Evolutionary conservation across 2,113 vertebrate species (phyloP).

Genomic region (Hiodon tergisus): DNA sequence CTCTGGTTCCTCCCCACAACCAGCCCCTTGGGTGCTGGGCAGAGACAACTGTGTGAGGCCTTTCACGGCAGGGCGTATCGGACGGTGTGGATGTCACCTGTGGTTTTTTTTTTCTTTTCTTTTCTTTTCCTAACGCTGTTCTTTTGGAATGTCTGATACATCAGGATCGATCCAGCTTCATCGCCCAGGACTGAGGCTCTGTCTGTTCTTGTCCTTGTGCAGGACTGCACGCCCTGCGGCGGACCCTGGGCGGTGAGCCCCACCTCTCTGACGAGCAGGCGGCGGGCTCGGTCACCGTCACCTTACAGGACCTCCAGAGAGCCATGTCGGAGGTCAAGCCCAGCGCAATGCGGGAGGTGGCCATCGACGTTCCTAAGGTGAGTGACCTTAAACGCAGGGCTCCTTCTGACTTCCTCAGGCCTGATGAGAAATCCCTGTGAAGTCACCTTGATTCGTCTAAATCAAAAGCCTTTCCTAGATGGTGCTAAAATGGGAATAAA

Average conservation of each 20-base stretch:
- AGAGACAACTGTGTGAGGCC: no score
- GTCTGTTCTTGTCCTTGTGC: constrained; percentile 20
- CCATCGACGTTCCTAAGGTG: constrained; percentile 91
- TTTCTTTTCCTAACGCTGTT: no score
- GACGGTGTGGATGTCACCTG: no score
- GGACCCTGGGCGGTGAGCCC: constrained; percentile 58
- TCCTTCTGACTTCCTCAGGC: not conserved
- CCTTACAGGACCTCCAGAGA: constrained; percentile 78
- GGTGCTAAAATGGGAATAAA: not conserved
- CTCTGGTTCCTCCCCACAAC: no score
- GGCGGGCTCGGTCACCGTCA: constrained; percentile 68
- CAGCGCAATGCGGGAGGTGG: constrained; percentile 96
- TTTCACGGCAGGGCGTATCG: no score
- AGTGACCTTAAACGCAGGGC: constrained; percentile 6
- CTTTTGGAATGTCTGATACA: no score
- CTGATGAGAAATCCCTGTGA: not conserved
- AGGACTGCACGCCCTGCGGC: constrained; percentile 77
- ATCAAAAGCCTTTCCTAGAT: not conserved
- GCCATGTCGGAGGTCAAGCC: constrained; percentile 84
- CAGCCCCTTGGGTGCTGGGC: no score
- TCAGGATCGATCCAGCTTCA: no score
- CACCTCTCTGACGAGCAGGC: constrained; percentile 64
- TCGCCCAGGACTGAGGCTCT: not conserved
- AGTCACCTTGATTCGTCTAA: not conserved
- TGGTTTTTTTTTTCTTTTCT: no score